A percentile compares a stretch with the other conserved stretches of the same genome.
These are phyloP conservation scores for Liodrosophila aerea DNA, from an alignment of 2,888 invertebrate genomes.

Conservation along the genomic window DNA sequence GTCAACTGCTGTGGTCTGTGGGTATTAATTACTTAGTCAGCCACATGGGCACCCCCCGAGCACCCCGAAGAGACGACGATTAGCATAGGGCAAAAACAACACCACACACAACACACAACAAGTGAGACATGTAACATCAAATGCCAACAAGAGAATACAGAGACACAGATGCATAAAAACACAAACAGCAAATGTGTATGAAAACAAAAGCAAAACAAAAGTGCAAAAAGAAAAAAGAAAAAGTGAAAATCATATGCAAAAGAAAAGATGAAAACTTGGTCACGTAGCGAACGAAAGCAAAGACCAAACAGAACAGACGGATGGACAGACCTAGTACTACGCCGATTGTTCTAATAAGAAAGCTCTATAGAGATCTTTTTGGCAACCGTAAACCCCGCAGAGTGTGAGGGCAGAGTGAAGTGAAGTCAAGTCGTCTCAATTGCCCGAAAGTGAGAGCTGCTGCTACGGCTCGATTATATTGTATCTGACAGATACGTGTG, in stretches of 20 bases:
- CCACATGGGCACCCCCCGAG: background rate
- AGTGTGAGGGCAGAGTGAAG: background rate
- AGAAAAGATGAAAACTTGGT: conserved; percentile 29
- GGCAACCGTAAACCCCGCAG: conserved; percentile 20
- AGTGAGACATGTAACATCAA: conserved; percentile 51
- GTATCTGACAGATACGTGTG: conserved; percentile 69
- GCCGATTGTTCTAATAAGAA: conserved; percentile 61
- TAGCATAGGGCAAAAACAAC: conserved; percentile 44
- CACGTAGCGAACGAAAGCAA: conserved; percentile 65
- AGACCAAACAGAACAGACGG: conserved; percentile 33
- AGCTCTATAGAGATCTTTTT: conserved; percentile 57
- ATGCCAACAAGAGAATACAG: conserved; percentile 34
- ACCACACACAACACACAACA: too few relatives aligned
- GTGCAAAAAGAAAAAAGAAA: conserved; percentile 17
- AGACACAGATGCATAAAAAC: conserved; percentile 21
- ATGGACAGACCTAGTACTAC: conserved; percentile 13
- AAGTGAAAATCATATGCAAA: conserved; percentile 5
- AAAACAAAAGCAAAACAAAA: conserved; percentile 18
- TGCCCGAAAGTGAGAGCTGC: conserved; percentile 62
- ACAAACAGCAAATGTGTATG: conserved; percentile 17
- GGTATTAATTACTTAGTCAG: conserved; percentile 56
- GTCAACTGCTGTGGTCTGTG: conserved; percentile 5
- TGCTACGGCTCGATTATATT: conserved; percentile 20
- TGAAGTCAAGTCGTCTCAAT: conserved; percentile 42
- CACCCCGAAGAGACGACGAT: conserved; percentile 29